Percentiles rank a stretch among this genome's conserved stretches.
Evolutionary conservation across 2,797 vertebrate species (phyloP).

Genomic region (Enteromius argenteus): DNA sequence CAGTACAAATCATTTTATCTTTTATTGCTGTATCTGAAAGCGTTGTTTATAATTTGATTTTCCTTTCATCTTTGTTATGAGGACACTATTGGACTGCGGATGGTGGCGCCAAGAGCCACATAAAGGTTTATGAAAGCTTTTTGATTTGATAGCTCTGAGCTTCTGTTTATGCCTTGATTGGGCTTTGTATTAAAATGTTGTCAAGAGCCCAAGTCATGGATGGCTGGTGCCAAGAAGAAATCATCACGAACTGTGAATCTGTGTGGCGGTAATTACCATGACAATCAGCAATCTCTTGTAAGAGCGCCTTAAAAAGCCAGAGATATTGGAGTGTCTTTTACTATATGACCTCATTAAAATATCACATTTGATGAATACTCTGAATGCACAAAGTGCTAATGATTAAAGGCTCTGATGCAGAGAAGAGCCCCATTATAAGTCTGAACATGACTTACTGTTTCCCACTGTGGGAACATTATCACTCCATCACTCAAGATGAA

Average conservation of each 20-base stretch:
- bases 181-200: conserved; percentile 44
- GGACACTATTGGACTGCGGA: conserved; percentile 38
- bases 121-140: conserved; percentile 32
- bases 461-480: conserved; percentile 13
- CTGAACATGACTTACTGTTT: conserved; percentile 10
- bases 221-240: conserved; percentile 30
- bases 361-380: conserved; percentile 37
- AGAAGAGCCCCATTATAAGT: conserved; percentile 23
- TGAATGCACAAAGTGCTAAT: conserved; percentile 26
- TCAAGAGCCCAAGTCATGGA: conserved; percentile 27
- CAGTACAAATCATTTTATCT: conserved; percentile 43
- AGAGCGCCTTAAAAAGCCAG: conserved; percentile 8
- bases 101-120: not conserved
- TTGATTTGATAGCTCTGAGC: conserved; percentile 41
- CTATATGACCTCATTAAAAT: conserved; percentile 38
- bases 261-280: conserved; percentile 15
- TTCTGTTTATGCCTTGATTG: conserved; percentile 44
- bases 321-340: conserved; percentile 33
- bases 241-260: conserved; percentile 25
- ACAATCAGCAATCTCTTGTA: conserved; percentile 43
- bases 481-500: conserved; percentile 11
- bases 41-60: conserved; percentile 45
- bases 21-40: conserved; percentile 42
- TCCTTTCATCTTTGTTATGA: conserved; percentile 46
- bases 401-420: conserved; percentile 18